Percentiles rank a stretch among this genome's conserved stretches.
These are phyloP conservation scores for Phrynocephalus versicolor DNA, from an alignment of 2,113 vertebrate species.

Conservation along the genomic window DNA sequence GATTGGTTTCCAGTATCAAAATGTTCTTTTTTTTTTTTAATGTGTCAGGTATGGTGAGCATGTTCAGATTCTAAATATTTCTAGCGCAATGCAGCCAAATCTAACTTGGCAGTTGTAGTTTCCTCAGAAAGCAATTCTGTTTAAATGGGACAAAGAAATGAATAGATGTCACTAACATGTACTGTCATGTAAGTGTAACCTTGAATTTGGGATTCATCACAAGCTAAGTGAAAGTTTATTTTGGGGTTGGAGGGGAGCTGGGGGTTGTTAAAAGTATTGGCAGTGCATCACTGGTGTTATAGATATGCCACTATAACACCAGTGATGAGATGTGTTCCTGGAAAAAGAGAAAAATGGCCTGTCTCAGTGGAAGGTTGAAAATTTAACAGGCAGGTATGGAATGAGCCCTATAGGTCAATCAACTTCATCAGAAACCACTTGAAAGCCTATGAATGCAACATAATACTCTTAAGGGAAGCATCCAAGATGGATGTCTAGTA, in stretches of 20 bases:
- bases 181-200: slow-evolving; percentile 14
- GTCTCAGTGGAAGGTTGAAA: slow-evolving; percentile 17
- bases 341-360: slow-evolving; percentile 18
- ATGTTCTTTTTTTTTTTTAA: slow-evolving; percentile 11
- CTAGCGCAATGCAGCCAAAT: slow-evolving; percentile 1
- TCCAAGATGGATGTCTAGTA: slow-evolving; percentile 15
- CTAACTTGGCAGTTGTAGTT: slow-evolving; percentile 13
- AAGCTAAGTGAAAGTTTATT: slow-evolving; percentile 35
- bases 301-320: slow-evolving; percentile 11
- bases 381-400: slow-evolving; percentile 11
- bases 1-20: background rate
- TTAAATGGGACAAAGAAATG: slow-evolving; percentile 34
- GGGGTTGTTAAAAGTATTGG: slow-evolving; percentile 15
- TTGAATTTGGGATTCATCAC: slow-evolving; percentile 23
- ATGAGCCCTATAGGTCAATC: slow-evolving; percentile 28
- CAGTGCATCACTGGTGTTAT: slow-evolving; percentile 1
- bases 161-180: slow-evolving; percentile 10
- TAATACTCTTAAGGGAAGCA: slow-evolving; percentile 30
- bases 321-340: slow-evolving; percentile 18
- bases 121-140: slow-evolving; percentile 32
- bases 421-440: slow-evolving; percentile 31
- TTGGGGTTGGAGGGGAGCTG: slow-evolving; percentile 7
- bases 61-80: slow-evolving; percentile 33
- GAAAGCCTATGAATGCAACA: background rate
- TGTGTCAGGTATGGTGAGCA: slow-evolving; percentile 10